Evolutionary conservation across 1,140 invertebrate genomes (phyloP).

Genomic region (Eupristina koningsbergeri): DNA sequence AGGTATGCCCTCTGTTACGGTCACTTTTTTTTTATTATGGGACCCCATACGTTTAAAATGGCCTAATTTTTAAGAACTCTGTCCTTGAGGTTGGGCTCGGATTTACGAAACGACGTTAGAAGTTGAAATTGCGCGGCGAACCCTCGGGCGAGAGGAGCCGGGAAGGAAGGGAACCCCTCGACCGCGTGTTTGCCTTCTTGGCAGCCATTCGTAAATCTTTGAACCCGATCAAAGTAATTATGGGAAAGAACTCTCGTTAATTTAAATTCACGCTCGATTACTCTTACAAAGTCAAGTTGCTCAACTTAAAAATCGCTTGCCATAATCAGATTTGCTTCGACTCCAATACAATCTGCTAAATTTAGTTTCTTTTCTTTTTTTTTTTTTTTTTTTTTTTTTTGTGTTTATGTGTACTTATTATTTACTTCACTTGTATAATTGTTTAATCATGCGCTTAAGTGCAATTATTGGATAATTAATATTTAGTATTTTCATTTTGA

Average conservation of each 20-base stretch:
- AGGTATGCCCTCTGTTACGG: neutral
- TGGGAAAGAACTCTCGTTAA: neutral
- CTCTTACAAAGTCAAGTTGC: neutral
- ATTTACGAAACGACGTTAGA: neutral
- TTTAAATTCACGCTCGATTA: constrained; percentile 12
- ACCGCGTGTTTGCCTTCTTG: neutral
- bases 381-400: too few species aligned
- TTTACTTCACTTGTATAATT: neutral
- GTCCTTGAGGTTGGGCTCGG: too few species aligned
- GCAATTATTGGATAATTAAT: neutral
- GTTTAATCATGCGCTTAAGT: neutral
- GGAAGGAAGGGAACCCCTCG: neutral
- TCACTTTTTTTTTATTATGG: neutral
- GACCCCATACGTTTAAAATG: too few species aligned
- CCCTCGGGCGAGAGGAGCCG: neutral
- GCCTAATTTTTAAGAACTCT: too few species aligned
- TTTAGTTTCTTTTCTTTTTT: too few species aligned
- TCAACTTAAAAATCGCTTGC: neutral
- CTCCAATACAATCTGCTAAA: too few species aligned
- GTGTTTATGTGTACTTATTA: neutral
- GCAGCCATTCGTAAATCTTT: neutral
- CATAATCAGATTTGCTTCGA: neutral
- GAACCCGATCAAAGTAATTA: constrained; percentile 1
- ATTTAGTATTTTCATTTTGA: neutral
- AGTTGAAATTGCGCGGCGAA: neutral